phyloP scores from a whole-genome alignment of 2,113 vertebrate genomes.

The Platichthys stellatus region DNA sequence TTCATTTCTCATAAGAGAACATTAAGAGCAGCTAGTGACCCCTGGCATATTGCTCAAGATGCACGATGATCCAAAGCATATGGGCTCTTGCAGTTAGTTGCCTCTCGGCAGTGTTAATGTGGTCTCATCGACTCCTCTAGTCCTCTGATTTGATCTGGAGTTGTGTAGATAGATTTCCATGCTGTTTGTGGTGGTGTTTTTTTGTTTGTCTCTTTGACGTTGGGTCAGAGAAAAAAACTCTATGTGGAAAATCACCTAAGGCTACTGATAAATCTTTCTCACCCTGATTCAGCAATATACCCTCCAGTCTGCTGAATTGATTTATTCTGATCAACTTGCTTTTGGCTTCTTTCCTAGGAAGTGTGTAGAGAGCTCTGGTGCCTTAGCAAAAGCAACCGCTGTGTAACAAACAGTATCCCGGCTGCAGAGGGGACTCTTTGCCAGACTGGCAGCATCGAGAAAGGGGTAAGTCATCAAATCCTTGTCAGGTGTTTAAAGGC shows the following conservation, averaged over 20 bases:
- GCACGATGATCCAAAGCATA: conserved; percentile 67
- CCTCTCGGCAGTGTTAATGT: conserved; percentile 25
- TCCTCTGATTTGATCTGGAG: conserved; percentile 46
- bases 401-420: conserved; percentile 99
- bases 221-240: conserved; percentile 23
- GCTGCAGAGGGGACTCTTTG: conserved; percentile 97
- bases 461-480: conserved; percentile 88
- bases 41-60: conserved; percentile 56
- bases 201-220: conserved; percentile 14
- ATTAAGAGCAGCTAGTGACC: conserved; percentile 58
- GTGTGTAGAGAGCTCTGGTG: conserved; percentile 99
- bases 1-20: conserved; percentile 70
- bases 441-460: conserved; percentile 96
- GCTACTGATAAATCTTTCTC: conserved; percentile 40
- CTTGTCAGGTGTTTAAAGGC: neutral
- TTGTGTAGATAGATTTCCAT: conserved; percentile 11
- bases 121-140: conserved; percentile 34
- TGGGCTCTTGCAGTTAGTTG: conserved; percentile 42
- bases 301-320: conserved; percentile 34
- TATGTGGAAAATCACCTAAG: conserved; percentile 24
- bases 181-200: conserved; percentile 16
- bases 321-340: conserved; percentile 95
- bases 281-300: conserved; percentile 8
- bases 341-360: conserved; percentile 99
- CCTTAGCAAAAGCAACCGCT: conserved; percentile 99